phyloP scores from a whole-genome alignment of 1,140 invertebrate species.

The Lordiphosa clarofinis region DNA sequence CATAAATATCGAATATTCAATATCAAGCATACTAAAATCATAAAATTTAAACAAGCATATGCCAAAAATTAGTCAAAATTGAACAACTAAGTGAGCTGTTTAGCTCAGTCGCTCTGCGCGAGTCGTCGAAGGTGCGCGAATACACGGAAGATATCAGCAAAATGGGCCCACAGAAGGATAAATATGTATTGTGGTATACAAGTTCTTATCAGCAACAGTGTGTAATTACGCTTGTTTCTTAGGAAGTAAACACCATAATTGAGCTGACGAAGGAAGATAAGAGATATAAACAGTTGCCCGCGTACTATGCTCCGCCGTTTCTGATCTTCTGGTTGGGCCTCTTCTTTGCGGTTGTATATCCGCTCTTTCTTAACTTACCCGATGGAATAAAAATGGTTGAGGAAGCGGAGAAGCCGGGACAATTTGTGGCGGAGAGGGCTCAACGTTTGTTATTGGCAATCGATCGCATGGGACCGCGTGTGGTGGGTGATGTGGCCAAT shows the following conservation, averaged over 20 bases:
- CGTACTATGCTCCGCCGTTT: conserved; percentile 63
- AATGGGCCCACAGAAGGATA: conserved; percentile 17
- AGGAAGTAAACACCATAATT: conserved; percentile 15
- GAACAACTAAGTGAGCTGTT: conserved; percentile 3
- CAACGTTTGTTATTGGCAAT: conserved; percentile 82
- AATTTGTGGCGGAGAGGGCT: conserved; percentile 68
- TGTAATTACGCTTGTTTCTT: background rate
- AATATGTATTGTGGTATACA: background rate
- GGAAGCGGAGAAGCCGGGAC: conserved; percentile 40
- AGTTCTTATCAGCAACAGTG: background rate
- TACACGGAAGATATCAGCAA: conserved; percentile 6
- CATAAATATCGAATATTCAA: conserved; percentile 47
- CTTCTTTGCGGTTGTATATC: conserved; percentile 55
- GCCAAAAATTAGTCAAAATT: conserved; percentile 16
- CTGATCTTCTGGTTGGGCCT: conserved; percentile 56
- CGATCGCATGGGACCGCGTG: conserved; percentile 85
- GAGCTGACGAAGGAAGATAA: conserved; percentile 12
- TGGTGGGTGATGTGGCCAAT: conserved; percentile 84
- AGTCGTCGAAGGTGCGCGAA: conserved; percentile 25
- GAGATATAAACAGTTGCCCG: conserved; percentile 30
- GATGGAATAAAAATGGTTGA: conserved; percentile 32
- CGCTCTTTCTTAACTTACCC: conserved; percentile 54
- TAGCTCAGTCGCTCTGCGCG: conserved; percentile 15
- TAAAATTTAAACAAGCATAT: background rate
- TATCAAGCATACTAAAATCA: conserved; percentile 34